Conservation (phyloP, 1,140 invertebrate genomes). For the Monomorium pharaonis region DNA sequence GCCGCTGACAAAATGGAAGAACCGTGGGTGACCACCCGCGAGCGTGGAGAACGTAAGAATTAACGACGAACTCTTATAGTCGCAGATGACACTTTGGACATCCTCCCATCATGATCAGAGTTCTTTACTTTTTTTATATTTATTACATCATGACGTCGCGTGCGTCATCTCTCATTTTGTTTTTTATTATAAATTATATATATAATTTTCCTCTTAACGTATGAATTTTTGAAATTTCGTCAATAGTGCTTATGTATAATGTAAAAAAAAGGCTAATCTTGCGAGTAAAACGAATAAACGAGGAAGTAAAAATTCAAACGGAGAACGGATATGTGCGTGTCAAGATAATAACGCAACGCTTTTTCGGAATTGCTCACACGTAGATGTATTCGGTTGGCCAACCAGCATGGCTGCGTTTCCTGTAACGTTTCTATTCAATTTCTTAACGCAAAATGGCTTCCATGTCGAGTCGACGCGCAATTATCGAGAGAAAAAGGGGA, state of each 20-base stretch:
- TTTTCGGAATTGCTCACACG: slow-evolving; percentile 46
- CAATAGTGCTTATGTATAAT: not conserved
- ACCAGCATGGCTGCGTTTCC: slow-evolving; percentile 74
- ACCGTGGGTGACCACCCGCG: slow-evolving; percentile 74
- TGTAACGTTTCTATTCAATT: slow-evolving; percentile 77
- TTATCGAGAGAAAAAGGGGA: slow-evolving; percentile 66
- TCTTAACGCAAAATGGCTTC: slow-evolving; percentile 74
- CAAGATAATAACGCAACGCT: slow-evolving; percentile 66
- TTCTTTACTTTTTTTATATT: not conserved
- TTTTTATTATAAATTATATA: not conserved
- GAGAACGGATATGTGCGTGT: slow-evolving; percentile 76
- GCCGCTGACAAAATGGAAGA: slow-evolving; percentile 60
- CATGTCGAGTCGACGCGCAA: slow-evolving; percentile 67
- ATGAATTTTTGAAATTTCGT: not conserved
- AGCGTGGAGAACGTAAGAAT: slow-evolving; percentile 76
- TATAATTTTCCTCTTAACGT: too few species aligned
- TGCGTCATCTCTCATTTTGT: not conserved
- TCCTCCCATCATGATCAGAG: not conserved
- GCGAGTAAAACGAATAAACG: not conserved
- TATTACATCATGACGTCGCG: not conserved
- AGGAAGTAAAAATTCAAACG: slow-evolving; percentile 64
- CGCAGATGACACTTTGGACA: slow-evolving; percentile 64
- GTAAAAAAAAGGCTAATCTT: not conserved
- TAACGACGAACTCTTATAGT: slow-evolving; percentile 72
- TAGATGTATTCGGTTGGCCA: slow-evolving; percentile 27